A percentile compares a stretch with the other conserved stretches of the same genome.
Evolutionary conservation across 2,797 vertebrate species (phyloP).

Genomic region (Neosalanx taihuensis): DNA sequence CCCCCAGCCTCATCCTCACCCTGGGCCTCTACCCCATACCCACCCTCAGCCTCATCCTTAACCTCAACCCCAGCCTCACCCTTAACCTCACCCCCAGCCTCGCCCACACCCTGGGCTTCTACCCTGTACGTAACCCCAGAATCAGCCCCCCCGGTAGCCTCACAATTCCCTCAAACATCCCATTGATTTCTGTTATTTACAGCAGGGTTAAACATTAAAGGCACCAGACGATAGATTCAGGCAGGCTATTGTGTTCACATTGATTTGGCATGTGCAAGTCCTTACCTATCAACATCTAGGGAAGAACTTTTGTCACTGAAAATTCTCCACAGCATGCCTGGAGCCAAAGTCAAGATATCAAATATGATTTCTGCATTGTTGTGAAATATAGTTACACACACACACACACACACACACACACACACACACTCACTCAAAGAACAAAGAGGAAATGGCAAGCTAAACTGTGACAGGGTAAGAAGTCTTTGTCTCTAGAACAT

Average conservation of each 20-base stretch:
- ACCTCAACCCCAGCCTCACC: too few relatives aligned
- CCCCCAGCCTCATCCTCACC: not conserved
- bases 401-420: not conserved
- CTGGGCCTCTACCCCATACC: not conserved
- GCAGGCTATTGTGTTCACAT: constrained; percentile 39
- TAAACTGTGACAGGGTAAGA: not conserved
- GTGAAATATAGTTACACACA: not conserved
- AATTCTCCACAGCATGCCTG: constrained; percentile 33
- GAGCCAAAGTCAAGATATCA: constrained; percentile 50
- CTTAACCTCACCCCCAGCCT: not conserved
- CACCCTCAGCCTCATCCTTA: constrained; percentile 1
- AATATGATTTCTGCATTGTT: constrained; percentile 8
- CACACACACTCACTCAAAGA: constrained; percentile 27
- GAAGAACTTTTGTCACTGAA: not conserved
- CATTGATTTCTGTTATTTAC: constrained; percentile 27
- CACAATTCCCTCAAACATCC: not conserved
- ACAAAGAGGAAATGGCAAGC: not conserved
- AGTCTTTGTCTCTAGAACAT: constrained; percentile 29
- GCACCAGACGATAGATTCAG: not conserved
- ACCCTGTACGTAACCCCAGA: not conserved
- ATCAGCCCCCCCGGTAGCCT: not conserved
- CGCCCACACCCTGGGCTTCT: not conserved
- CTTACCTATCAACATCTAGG: constrained; percentile 26
- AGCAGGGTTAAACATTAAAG: constrained; percentile 47
- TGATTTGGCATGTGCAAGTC: constrained; percentile 36